phyloP scores from a whole-genome alignment of 1,140 invertebrate species.

The Drosophila bifasciata region DNA sequence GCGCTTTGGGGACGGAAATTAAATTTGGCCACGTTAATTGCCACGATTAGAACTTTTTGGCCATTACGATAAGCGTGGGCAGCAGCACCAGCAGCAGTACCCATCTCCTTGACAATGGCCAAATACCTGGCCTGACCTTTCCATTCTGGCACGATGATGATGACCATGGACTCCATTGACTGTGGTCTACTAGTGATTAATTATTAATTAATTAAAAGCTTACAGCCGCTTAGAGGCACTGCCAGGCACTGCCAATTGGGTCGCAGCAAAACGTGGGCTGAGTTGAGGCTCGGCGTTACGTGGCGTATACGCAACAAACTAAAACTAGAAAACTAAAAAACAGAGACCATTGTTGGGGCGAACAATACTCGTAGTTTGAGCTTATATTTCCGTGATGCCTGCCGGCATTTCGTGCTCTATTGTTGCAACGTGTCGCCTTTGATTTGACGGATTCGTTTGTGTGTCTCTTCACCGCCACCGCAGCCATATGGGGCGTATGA shows the following conservation, averaged over 20 bases:
- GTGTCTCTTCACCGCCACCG: constrained; percentile 4
- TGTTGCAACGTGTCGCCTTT: constrained; percentile 45
- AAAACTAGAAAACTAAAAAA: constrained; percentile 12
- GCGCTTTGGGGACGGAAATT: constrained; percentile 74
- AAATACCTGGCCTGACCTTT: constrained; percentile 36
- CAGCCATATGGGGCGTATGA: constrained; percentile 4
- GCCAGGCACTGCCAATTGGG: not conserved
- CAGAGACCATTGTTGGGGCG: constrained; percentile 23
- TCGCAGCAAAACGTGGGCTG: not conserved
- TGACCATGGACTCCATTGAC: constrained; percentile 30
- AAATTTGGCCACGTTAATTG: constrained; percentile 81
- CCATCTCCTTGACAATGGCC: constrained; percentile 31
- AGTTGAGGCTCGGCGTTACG: not conserved
- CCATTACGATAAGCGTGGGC: constrained; percentile 76
- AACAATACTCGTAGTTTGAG: constrained; percentile 33
- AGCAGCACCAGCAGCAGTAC: constrained; percentile 14
- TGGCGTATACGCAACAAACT: constrained; percentile 48
- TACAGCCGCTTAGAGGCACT: constrained; percentile 52
- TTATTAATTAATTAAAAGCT: constrained; percentile 80
- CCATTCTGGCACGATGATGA: constrained; percentile 32
- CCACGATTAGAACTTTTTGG: constrained; percentile 77
- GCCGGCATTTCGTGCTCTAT: constrained; percentile 35
- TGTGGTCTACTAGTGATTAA: constrained; percentile 59
- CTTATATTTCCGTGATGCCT: constrained; percentile 47
- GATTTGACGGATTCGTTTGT: constrained; percentile 49